A percentile compares a stretch with the other conserved stretches of the same genome.
Conservation (phyloP, 2,888 invertebrate species). For the Microplitis manilae region DNA sequence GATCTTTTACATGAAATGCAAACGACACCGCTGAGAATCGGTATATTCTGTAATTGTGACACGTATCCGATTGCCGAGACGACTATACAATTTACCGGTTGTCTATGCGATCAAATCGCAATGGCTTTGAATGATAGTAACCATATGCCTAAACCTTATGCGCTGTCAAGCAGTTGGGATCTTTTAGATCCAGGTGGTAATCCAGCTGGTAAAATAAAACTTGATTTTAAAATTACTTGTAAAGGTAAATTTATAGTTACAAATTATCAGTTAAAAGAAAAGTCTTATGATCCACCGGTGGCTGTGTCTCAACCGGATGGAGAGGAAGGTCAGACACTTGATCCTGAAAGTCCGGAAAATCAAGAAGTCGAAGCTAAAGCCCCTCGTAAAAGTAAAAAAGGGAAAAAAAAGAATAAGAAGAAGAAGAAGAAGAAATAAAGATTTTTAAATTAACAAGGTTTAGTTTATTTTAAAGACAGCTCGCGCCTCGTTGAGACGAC, state of each 20-base stretch:
- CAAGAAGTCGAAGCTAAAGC: slow-evolving; percentile 14
- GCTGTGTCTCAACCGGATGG: slow-evolving; percentile 59
- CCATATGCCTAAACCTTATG: slow-evolving; percentile 63
- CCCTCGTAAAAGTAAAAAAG: slow-evolving; percentile 37
- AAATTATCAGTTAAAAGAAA: slow-evolving; percentile 58
- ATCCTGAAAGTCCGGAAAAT: slow-evolving; percentile 41
- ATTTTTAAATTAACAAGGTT: slow-evolving; percentile 1
- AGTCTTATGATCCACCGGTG: slow-evolving; percentile 49
- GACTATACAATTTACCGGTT: slow-evolving; percentile 60
- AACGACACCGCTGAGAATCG: slow-evolving; percentile 58
- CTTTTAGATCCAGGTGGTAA: slow-evolving; percentile 64
- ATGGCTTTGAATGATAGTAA: slow-evolving; percentile 64
- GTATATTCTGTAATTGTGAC: slow-evolving; percentile 63
- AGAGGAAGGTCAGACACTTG: slow-evolving; percentile 51
- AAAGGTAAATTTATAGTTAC: slow-evolving; percentile 62
- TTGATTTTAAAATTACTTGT: slow-evolving; percentile 60
- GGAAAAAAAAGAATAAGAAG: slow-evolving; percentile 36
- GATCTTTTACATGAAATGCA: slow-evolving; percentile 62
- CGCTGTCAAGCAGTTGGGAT: slow-evolving; percentile 56
- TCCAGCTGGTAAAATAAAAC: slow-evolving; percentile 59
- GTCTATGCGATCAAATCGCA: slow-evolving; percentile 66
- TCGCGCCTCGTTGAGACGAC: slow-evolving; percentile 17
- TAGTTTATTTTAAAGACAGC: background rate
- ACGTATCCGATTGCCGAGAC: slow-evolving; percentile 66
- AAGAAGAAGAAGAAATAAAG: slow-evolving; percentile 24